These are phyloP conservation scores for Heliconius hewitsoni DNA, from an alignment of 1,140 invertebrate species.

Conservation along the genomic window DNA sequence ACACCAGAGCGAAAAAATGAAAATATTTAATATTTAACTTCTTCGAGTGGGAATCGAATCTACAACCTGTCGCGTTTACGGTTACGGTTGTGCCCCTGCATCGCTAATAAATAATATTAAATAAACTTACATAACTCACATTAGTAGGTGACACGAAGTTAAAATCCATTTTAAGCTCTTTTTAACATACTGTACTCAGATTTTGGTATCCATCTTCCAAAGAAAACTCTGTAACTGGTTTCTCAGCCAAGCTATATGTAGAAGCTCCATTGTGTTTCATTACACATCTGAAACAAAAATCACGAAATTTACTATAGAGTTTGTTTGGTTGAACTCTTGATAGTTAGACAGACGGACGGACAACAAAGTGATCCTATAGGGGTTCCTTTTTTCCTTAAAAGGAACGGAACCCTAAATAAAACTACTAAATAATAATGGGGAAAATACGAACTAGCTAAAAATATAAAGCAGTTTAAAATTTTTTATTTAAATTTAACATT, in stretches of 20 bases:
- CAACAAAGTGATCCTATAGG: too few species aligned
- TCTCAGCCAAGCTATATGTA: constrained; percentile 52
- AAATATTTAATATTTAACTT: too few species aligned
- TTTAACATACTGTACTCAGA: constrained; percentile 54
- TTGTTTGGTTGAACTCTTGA: too few species aligned
- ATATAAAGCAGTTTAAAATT: background rate
- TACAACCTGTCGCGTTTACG: too few species aligned
- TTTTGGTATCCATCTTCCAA: constrained; percentile 69
- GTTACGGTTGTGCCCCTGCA: too few species aligned
- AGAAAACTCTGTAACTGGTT: constrained; percentile 52
- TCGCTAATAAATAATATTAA: background rate
- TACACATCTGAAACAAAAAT: constrained; percentile 65
- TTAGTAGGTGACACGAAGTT: constrained; percentile 64
- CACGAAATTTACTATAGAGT: too few species aligned
- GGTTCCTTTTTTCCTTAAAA: too few species aligned
- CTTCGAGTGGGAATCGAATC: too few species aligned
- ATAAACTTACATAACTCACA: constrained; percentile 50
- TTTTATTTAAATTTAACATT: background rate
- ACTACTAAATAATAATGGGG: background rate
- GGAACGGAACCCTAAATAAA: background rate
- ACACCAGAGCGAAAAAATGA: too few species aligned
- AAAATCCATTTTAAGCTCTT: constrained; percentile 65
- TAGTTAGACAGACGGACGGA: too few species aligned
- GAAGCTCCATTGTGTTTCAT: constrained; percentile 56
- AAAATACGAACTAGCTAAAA: background rate